Base-by-base conservation (phyloP, 2,888 invertebrate species). In the Phragmatobia fuliginosa region DNA sequence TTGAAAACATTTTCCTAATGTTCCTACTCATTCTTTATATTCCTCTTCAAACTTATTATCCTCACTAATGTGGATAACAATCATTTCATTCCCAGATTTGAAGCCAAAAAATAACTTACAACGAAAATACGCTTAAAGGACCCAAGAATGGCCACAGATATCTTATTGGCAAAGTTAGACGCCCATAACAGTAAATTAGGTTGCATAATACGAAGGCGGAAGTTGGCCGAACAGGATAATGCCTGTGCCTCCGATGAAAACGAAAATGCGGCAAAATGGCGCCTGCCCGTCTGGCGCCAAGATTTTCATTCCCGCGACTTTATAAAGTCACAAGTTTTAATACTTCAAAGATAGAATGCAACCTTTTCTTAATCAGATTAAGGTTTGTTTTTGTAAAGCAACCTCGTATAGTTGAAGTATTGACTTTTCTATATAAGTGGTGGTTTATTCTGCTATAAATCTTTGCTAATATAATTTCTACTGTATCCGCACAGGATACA, bases 261-360 rank as follows among this genome's bases (percentile, higher is more conserved):
- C 83, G 87, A 85, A 85, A 87, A 86, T 81, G 85, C 88, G 88
- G 77, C 88, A 91, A 89, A 64, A 90, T 91, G 93, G 92, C 93
- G 92, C 78, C 92, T 81, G 88, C 73, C 91, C 66, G 90, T 87
- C 90, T 90, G 93, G 90, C 93, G 93, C 92, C 93, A 86, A 88
- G 83, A 83, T 88, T 86, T 85, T 82, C 81, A 70, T 60, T 28
- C 45, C 25, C 74, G 83, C 84, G 86, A 85, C 88, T 71, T 68
- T 1, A 11, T 79, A 90, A 87, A 59, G 85, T 64, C 77, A 21
- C 62, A 88, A 77, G 78, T 71, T 41, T 56, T 63, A 32, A 38
- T 62, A 36, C 25, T 21, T 0, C 0, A 4, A 52, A 62, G 25
- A 31, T 0, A 3, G 70, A 75, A 68, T 52, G 66, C 5, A 28